Base-by-base conservation (phyloP, 2,797 vertebrate species). In the Sebastes variabilis region DNA sequence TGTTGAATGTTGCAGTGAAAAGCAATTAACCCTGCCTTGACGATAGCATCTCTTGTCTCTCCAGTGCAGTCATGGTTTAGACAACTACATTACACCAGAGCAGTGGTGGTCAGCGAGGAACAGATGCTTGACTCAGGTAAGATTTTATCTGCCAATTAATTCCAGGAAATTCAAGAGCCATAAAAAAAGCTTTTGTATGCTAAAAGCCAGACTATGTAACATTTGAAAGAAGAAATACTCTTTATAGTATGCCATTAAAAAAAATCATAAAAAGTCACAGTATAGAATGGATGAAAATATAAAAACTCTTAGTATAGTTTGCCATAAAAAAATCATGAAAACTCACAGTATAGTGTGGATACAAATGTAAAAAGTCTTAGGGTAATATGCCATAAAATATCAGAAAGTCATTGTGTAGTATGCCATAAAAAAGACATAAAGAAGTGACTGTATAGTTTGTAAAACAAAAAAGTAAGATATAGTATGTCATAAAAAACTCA, bases 11-110 rank as follows among this genome's bases (percentile, higher is more conserved):
- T 66, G 16, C 34, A 18, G 66, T 55, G 14, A 38, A 60, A 74
- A 69, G 54, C 81, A 61, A 80, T 82, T 75, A 72, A 82, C 60
- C 25, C n/a, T 32, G 42, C 14, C 25, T 75, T 24, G 2, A 54
- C 14, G n/a, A 61, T 49, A 72, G 58, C n/a, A 6, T 58, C 20
- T 75, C 38, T 52, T 24, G 30, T 82, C 75, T 83, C 62, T 61
- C 75, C 34, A 92, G 93, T 85, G 84, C 82, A 52, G 49, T 68
- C 87, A 83, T 25, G 69, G 36, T 27, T 75, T 67, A 30, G 89
- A 93, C 75, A 95, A 92, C 91, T 95, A 94, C 91, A 90, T 95
- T 29, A 94, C 91, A 66, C 90, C 92, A 6, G 93, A 94, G 80
- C 93, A 93, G 87, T 94, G 92, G 92, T 32, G 76, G n/a, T 87